Percentiles rank a stretch among this genome's conserved stretches.
Evolutionary conservation across 2,888 invertebrate genomes (phyloP).

Genomic region (Sclerodermus sp.): DNA sequence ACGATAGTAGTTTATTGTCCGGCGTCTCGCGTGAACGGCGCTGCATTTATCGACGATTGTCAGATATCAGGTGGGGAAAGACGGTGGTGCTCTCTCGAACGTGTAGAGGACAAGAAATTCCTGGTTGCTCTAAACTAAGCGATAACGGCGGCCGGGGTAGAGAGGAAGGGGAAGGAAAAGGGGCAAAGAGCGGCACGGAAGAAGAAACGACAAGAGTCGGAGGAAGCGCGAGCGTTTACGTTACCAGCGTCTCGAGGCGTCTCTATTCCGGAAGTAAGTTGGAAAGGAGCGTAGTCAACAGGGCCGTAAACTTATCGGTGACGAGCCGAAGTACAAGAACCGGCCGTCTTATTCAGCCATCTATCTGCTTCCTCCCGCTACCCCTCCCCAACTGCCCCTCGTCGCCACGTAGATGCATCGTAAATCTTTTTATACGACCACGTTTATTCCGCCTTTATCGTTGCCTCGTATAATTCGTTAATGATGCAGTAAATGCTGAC

Average conservation of each 20-base stretch:
- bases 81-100: neutral
- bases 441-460: constrained; percentile 46
- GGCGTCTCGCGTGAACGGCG: neutral
- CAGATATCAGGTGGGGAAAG: constrained; percentile 6
- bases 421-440: constrained; percentile 45
- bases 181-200: no score
- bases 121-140: constrained; percentile 19
- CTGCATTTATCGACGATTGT: constrained; percentile 2
- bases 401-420: neutral
- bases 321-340: constrained; percentile 18
- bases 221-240: constrained; percentile 11
- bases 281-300: constrained; percentile 36
- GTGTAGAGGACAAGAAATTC: constrained; percentile 11
- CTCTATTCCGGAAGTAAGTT: constrained; percentile 20
- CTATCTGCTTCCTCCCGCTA: no score
- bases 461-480: constrained; percentile 48
- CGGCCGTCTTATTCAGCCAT: neutral
- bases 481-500: constrained; percentile 45
- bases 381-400: no score
- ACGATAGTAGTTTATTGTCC: neutral
- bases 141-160: constrained; percentile 15
- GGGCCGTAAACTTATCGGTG: constrained; percentile 44
- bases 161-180: no score
- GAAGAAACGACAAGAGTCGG: neutral
- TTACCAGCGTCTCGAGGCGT: constrained; percentile 4